Conservation (phyloP, 2,797 vertebrate species). For the Miichthys miiuy region DNA sequence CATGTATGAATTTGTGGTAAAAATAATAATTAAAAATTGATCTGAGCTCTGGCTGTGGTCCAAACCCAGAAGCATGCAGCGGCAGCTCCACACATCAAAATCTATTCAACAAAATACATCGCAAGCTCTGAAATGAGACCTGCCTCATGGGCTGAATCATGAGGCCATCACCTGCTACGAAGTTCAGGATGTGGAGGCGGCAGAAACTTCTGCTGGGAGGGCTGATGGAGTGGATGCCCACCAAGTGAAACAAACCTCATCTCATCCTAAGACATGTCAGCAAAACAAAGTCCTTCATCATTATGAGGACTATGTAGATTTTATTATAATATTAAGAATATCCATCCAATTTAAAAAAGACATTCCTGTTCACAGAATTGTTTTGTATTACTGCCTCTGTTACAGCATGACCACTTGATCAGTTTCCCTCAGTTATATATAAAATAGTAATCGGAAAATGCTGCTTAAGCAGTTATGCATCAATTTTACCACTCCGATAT, state of each 20-base stretch:
- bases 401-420: too few species aligned
- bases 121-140: not conserved
- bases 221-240: not conserved
- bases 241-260: not conserved
- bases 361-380: not conserved
- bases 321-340: not conserved
- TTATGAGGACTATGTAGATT: not conserved
- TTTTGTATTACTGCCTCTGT: too few species aligned
- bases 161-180: not conserved
- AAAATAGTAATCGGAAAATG: too few species aligned
- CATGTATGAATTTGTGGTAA: not conserved
- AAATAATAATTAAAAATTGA: not conserved
- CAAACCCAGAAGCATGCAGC: not conserved
- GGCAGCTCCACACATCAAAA: not conserved
- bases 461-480: too few species aligned
- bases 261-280: not conserved
- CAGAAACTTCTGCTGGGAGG: too few species aligned
- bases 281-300: not conserved
- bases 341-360: not conserved
- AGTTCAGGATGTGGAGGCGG: not conserved
- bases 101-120: conserved; percentile 1
- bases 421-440: too few species aligned
- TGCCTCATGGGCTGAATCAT: not conserved
- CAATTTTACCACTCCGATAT: too few species aligned
- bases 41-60: not conserved